Evolutionary conservation across 2,113 vertebrate genomes (phyloP), one percentile per base, ranked within the genome.

Genomic region (Trematomus loennbergii): DNA sequence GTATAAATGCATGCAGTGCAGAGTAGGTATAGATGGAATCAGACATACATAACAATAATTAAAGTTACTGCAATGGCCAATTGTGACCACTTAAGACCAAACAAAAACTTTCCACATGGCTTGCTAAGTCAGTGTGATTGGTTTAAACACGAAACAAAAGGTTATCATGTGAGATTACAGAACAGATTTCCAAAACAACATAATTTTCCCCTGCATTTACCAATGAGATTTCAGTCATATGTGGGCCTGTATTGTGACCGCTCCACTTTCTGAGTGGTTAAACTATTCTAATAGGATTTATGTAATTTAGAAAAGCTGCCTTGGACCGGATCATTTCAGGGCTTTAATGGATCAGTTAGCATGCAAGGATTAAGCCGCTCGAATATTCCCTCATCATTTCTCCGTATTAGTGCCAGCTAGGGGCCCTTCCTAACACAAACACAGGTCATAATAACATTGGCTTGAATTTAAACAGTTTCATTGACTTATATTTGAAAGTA

Each of bases 311-410:
- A 71, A 90, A 92, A 92, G 79, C 88, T 50, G 70, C 63, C 76
- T 89, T 52, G 86, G 82, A 85, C 73, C 7, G 46, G 88, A 93
- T 93, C 75, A 87, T 88, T 91, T 87, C 75, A 58, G 81, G 66
- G 90, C 74, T 94, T 94, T 87, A 91, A 78, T 60, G 87, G 92
- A 91, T 94, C 86, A 91, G 87, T 92, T 93, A 83, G 88, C 92
- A 94, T 94, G 92, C 92, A 72, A 94, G 83, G 79, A 71, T 86
- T 83, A 85, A 89, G 67, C 84, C 65, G 75, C 68, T 86, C 78
- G 79, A 66, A 70, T 78, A 80, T 81, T 76, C 64, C 57, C 43
- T 62, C 33, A 5, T 87, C 77, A 58, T 83, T 89, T 4, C 82
- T 72, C 57, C 65, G 60, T 59, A 75, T 87, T 72, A 55, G 50